A percentile compares a stretch with the other conserved stretches of the same genome.
Evolutionary conservation across 2,888 invertebrate species (phyloP).

Genomic region (Sphaeridia pumilis): DNA sequence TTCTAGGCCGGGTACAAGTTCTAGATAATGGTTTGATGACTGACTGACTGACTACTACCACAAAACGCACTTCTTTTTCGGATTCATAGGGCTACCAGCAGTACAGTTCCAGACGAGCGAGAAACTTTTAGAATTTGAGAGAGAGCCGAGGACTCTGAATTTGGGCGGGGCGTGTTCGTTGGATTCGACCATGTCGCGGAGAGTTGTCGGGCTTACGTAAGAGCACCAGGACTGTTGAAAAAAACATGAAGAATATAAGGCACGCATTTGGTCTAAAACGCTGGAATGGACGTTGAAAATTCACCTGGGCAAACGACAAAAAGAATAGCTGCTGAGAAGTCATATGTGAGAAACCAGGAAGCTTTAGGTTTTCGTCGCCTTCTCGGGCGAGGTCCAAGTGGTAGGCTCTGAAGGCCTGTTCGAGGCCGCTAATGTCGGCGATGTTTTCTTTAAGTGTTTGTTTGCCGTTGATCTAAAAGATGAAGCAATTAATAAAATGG

Average conservation of each 20-base stretch:
- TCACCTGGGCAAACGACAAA: constrained; percentile 66
- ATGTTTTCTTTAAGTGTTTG: constrained; percentile 36
- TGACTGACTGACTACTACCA: too few relatives aligned
- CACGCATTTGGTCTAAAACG: too few relatives aligned
- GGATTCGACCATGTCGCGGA: constrained; percentile 51
- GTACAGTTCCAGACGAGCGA: constrained; percentile 51
- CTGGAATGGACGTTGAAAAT: too few relatives aligned
- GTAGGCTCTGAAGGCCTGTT: constrained; percentile 33
- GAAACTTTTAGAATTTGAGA: constrained; percentile 63
- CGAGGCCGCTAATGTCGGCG: constrained; percentile 36
- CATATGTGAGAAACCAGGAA: constrained; percentile 62
- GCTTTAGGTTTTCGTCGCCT: constrained; percentile 45
- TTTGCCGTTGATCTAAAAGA: constrained; percentile 32
- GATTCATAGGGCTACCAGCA: constrained; percentile 48
- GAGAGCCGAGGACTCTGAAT: constrained; percentile 54
- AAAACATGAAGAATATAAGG: not conserved
- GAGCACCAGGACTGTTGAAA: constrained; percentile 35
- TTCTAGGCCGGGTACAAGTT: too few relatives aligned
- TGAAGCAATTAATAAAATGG: too few relatives aligned
- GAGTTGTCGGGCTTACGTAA: constrained; percentile 40
- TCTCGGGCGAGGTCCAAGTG: constrained; percentile 21
- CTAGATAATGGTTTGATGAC: too few relatives aligned
- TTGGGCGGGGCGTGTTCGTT: constrained; percentile 65
- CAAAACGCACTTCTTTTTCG: constrained; percentile 36
- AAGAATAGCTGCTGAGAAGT: constrained; percentile 65